Base-by-base conservation (phyloP, 2,888 invertebrate genomes). In the Ectemnius lituratus region DNA sequence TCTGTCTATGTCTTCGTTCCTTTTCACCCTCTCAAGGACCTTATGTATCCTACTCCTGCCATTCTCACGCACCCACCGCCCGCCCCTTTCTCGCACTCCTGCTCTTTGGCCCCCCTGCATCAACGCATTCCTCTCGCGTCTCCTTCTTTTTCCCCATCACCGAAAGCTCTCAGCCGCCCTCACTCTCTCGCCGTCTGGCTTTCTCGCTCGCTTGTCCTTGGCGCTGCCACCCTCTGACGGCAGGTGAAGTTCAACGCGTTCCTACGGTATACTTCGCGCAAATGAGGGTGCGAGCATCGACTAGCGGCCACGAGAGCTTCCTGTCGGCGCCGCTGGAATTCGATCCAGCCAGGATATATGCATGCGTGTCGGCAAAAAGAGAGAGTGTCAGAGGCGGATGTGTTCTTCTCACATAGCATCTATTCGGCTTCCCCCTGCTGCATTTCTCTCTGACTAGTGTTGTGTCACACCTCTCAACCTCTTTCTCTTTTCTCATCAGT, bases 201-300 rank as follows among this genome's bases (percentile, higher is more conserved):
- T n/a, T 46, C 56, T 73, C 60, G 65, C 59, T 46, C n/a, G 62
- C 52, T 62, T 81, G 81, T 75, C 81, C 81, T 81, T 81, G 81
- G 71, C 71, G 64, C 65, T 67, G 47, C 59, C 73, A 72, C 73
- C 68, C 71, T 66, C 66, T 68, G 49, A 76, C 66, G 73, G 62
- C 81, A 67, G 75, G 70, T 70, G 71, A 67, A 70, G 49, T 61
- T 68, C 70, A 16, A 64, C 63, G 58, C 63, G 70, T 72, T 74
- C 73, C 70, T 76, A 63, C 27, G 67, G 65, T 64, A 62, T 59
- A 73, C 57, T 72, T 75, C 37, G 60, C 66, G 14, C 5, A 62
- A 72, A 28, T 37, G 28, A 49, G 4, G 46, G 27, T 27, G 27
- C 3, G 16, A n/a, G 14, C 3, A 47, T 13, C 52, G 52, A 16